Percentiles rank a stretch among this genome's conserved stretches.
Conservation (phyloP, 2,113 vertebrate species). For the Paracanthobrama guichenoti region DNA sequence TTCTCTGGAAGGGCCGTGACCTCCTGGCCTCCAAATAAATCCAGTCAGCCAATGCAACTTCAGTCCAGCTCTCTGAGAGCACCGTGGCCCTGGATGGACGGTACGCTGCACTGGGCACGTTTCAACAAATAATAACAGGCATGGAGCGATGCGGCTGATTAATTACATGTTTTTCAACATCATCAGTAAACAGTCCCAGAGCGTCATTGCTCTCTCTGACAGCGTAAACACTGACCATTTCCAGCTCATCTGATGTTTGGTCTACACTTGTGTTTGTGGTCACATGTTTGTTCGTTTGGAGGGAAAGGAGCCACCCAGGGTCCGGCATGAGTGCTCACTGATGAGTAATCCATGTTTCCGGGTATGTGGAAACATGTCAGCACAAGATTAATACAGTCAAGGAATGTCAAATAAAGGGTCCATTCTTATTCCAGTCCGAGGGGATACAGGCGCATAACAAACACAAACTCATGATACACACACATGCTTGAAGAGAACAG, state of each 20-base stretch:
- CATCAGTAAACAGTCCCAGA: conserved; percentile 40
- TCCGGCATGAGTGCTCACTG: conserved; percentile 19
- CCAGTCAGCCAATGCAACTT: background rate
- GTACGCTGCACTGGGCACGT: conserved; percentile 3
- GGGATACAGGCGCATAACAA: background rate
- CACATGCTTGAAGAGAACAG: background rate
- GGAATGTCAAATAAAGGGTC: conserved; percentile 38
- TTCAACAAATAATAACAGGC: conserved; percentile 52
- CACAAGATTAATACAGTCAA: background rate
- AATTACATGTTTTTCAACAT: conserved; percentile 46
- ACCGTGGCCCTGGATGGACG: conserved; percentile 52
- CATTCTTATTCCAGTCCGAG: background rate
- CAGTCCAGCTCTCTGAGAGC: conserved; percentile 16
- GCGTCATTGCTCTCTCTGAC: background rate
- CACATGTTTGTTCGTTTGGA: conserved; percentile 37
- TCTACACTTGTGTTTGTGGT: conserved; percentile 50
- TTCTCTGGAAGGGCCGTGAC: background rate
- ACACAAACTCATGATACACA: background rate
- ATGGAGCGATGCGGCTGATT: conserved; percentile 21
- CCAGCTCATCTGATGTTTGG: conserved; percentile 48
- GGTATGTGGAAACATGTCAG: conserved; percentile 26
- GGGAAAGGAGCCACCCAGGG: conserved; percentile 28
- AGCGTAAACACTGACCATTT: conserved; percentile 54
- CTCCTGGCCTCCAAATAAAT: conserved; percentile 29
- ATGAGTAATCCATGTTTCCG: conserved; percentile 43